phyloP scores from a whole-genome alignment of 2,888 invertebrate species.

The Dioctria rufipes region DNA sequence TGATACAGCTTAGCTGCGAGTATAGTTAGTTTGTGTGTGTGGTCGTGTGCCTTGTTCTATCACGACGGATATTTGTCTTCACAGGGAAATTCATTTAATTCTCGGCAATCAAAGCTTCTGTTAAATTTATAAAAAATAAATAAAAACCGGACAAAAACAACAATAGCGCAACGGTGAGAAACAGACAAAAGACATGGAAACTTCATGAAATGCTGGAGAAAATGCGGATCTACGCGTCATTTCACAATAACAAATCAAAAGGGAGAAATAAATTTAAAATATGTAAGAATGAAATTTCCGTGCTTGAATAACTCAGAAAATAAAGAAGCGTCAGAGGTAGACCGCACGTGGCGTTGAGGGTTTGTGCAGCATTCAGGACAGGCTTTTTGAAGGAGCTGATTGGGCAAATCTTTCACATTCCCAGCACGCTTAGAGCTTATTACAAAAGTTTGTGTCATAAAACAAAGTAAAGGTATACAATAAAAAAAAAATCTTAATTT shows the following conservation, averaged over 20 bases:
- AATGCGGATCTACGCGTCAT: conserved; percentile 58
- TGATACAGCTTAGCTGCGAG: neutral
- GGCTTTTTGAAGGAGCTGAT: too few relatives aligned
- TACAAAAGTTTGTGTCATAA: too few relatives aligned
- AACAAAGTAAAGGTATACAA: too few relatives aligned
- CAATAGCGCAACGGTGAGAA: conserved; percentile 34
- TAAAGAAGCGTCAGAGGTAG: conserved; percentile 24
- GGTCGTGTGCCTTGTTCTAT: too few relatives aligned
- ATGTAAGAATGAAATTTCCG: conserved; percentile 54
- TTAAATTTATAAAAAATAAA: conserved; percentile 22
- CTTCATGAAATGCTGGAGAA: conserved; percentile 48
- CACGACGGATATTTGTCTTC: conserved; percentile 41
- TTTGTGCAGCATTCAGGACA: too few relatives aligned
- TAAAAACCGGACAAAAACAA: conserved; percentile 37
- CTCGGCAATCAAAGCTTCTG: conserved; percentile 31
- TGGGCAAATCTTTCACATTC: too few relatives aligned
- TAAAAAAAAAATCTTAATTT: too few relatives aligned
- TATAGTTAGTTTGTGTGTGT: too few relatives aligned
- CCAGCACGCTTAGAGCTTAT: too few relatives aligned
- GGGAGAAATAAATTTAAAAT: conserved; percentile 34
- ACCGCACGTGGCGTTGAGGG: conserved; percentile 45
- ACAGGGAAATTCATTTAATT: conserved; percentile 27
- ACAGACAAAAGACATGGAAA: conserved; percentile 50
- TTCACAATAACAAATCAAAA: conserved; percentile 57
- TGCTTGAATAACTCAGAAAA: conserved; percentile 50